Evolutionary conservation across 37 sponge, comb jelly and placozoan species (phyloP).

Genomic region (Amphimedon queenslandica): DNA sequence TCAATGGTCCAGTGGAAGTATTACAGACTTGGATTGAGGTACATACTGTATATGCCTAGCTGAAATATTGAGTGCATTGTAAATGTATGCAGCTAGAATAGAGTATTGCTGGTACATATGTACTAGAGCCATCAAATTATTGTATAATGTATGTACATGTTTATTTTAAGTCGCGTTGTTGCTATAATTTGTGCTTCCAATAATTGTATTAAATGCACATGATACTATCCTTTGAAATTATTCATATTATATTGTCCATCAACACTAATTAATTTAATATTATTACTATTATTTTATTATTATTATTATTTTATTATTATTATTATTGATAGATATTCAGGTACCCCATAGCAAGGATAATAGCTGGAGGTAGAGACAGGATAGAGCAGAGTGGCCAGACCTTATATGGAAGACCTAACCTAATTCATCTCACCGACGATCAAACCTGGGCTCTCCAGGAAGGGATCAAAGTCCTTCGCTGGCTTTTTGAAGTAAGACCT

Average conservation of each 20-base stretch:
- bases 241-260: too few species aligned
- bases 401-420: not conserved
- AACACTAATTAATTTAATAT: too few species aligned
- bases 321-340: not conserved
- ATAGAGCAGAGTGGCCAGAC: not conserved
- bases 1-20: not conserved
- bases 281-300: not conserved
- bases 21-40: constrained; percentile 10
- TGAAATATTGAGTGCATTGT: too few species aligned
- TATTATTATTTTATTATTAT: not conserved
- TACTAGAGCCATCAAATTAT: not conserved
- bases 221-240: too few species aligned
- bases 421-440: not conserved
- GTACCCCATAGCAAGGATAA: not conserved
- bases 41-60: too few species aligned
- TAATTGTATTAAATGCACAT: too few species aligned
- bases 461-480: not conserved
- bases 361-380: not conserved
- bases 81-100: not conserved
- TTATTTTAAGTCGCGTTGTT: not conserved
- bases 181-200: too few species aligned
- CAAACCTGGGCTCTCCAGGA: not conserved
- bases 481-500: not conserved
- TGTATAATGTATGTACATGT: constrained; percentile 3
- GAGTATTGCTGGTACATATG: not conserved